These are phyloP conservation scores for Apoderus coryli DNA, from an alignment of 2,888 invertebrate species.

Conservation along the genomic window DNA sequence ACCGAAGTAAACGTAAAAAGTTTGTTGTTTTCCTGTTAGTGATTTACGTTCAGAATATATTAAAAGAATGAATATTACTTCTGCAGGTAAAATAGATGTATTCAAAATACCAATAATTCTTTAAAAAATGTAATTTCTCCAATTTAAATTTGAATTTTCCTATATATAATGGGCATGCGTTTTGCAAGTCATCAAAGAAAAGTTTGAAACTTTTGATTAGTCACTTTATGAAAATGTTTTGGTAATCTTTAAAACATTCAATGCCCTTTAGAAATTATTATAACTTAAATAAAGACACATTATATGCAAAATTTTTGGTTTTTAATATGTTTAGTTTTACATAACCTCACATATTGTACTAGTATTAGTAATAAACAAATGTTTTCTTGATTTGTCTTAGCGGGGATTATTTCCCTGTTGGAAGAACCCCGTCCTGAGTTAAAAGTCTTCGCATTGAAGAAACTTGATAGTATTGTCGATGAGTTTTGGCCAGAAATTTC, in stretches of 20 bases:
- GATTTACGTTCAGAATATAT: too few species aligned
- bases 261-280: too few species aligned
- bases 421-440: slow-evolving; percentile 90
- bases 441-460: slow-evolving; percentile 85
- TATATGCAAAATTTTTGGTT: too few species aligned
- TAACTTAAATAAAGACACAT: too few species aligned
- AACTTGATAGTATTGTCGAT: slow-evolving; percentile 86
- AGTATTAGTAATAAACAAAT: slow-evolving; percentile 10
- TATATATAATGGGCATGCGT: slow-evolving; percentile 17
- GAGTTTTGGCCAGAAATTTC: slow-evolving; percentile 99
- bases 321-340: too few species aligned
- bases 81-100: slow-evolving; percentile 31
- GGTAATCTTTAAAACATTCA: too few species aligned
- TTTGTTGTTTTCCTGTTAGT: too few species aligned
- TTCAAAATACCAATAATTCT: too few species aligned
- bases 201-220: slow-evolving; percentile 11
- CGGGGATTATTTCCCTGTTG: slow-evolving; percentile 88
- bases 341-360: slow-evolving; percentile 19
- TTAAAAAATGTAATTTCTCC: too few species aligned
- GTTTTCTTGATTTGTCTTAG: slow-evolving; percentile 30
- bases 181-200: slow-evolving; percentile 25
- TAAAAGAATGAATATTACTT: slow-evolving; percentile 46
- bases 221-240: too few species aligned
- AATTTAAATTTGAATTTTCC: too few species aligned
- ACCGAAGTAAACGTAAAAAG: too few species aligned